Evolutionary conservation across 2,113 vertebrate species (phyloP).

Genomic region (Delphinapterus leucas): DNA sequence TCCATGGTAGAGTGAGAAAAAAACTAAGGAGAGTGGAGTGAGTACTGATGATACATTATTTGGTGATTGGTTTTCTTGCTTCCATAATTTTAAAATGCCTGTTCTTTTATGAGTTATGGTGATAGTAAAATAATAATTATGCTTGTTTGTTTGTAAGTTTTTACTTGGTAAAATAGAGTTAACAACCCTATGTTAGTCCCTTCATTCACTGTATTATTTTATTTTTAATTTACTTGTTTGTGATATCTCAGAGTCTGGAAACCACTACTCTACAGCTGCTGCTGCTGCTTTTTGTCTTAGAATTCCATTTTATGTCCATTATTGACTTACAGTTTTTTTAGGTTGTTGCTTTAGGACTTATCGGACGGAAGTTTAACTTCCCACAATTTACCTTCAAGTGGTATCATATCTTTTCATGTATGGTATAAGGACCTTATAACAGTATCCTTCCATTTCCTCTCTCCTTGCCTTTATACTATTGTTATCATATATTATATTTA

Average conservation of each 20-base stretch:
- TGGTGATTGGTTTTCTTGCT: background rate
- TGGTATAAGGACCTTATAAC: background rate
- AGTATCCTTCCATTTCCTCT: background rate
- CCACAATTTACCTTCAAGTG: background rate
- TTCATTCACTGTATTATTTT: background rate
- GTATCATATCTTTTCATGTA: background rate
- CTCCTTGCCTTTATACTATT: background rate
- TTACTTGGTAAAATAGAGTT: constrained; percentile 5
- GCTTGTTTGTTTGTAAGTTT: background rate
- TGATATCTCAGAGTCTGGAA: background rate
- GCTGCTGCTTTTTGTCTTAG: background rate
- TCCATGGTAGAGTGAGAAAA: background rate
- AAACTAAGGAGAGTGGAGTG: background rate
- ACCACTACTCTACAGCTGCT: background rate
- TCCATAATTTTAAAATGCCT: background rate
- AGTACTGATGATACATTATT: background rate
- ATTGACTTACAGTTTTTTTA: background rate
- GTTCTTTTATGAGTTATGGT: constrained; percentile 11
- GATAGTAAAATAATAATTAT: background rate
- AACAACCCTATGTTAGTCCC: background rate
- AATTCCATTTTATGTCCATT: background rate
- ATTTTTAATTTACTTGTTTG: background rate
- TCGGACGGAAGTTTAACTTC: background rate
- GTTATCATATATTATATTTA: background rate
- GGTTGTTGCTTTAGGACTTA: background rate